phyloP scores from a whole-genome alignment of 2,888 invertebrate species.

The Cylloceria caligata region DNA sequence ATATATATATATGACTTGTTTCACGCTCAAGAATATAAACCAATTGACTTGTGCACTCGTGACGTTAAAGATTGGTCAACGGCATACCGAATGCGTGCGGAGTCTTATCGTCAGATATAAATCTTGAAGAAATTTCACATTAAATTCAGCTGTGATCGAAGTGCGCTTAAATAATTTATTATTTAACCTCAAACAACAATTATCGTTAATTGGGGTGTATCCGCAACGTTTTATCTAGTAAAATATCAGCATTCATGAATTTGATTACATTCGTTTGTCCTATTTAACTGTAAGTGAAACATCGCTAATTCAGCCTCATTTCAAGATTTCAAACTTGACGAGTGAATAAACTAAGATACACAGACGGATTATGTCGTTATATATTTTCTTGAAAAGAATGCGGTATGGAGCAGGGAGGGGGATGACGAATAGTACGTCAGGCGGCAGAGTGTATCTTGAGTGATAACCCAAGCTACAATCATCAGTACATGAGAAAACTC shows the following conservation, averaged over 20 bases:
- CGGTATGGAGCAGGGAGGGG: too few relatives aligned
- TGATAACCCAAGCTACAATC: constrained; percentile 60
- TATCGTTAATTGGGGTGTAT: neutral
- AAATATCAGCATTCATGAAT: neutral
- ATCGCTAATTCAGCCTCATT: too few relatives aligned
- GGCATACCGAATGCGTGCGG: neutral
- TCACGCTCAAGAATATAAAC: constrained; percentile 2
- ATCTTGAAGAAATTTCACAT: neutral
- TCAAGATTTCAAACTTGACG: neutral
- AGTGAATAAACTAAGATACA: neutral
- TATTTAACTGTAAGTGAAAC: neutral
- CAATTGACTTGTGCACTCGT: neutral
- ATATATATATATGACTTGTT: neutral
- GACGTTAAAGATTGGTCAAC: neutral
- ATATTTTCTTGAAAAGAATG: neutral
- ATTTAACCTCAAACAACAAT: too few relatives aligned
- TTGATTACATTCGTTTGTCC: neutral
- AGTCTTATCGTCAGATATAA: neutral
- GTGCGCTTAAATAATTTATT: neutral
- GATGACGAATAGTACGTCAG: constrained; percentile 48
- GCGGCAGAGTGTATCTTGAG: constrained; percentile 56
- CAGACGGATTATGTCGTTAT: constrained; percentile 18
- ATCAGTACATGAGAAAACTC: constrained; percentile 32
- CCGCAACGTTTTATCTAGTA: neutral
- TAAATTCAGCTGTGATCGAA: neutral